Conservation (phyloP, 2,797 vertebrate species). For the Myripristis jacobus region DNA sequence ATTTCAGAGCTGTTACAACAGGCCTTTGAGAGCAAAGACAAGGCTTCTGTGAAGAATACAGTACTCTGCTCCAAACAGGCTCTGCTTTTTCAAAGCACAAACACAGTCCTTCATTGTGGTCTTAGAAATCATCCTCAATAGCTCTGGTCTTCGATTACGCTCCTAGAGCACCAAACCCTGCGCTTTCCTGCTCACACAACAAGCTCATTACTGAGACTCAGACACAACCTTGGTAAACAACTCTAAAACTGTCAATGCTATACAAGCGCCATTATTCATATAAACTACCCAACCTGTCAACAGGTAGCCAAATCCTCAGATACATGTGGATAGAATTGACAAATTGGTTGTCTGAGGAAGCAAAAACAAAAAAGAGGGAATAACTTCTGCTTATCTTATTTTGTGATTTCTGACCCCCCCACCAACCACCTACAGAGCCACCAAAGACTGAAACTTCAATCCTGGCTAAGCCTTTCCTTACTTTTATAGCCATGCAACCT, state of each 20-base stretch:
- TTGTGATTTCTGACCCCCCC: conserved; percentile 1
- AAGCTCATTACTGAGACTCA: conserved; percentile 56
- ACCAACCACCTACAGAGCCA: background rate
- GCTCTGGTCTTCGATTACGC: conserved; percentile 70
- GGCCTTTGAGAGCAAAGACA: conserved; percentile 55
- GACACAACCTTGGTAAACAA: conserved; percentile 51
- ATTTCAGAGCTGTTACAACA: conserved; percentile 53
- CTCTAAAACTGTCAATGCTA: conserved; percentile 32
- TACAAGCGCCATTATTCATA: conserved; percentile 57
- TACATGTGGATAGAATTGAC: conserved; percentile 14
- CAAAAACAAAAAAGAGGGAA: background rate
- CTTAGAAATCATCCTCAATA: conserved; percentile 71
- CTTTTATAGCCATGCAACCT: conserved; percentile 1
- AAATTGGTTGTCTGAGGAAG: conserved; percentile 11
- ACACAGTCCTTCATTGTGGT: conserved; percentile 74
- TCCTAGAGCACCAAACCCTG: conserved; percentile 60
- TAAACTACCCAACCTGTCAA: conserved; percentile 31
- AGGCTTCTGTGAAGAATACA: conserved; percentile 64
- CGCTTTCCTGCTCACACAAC: conserved; percentile 53
- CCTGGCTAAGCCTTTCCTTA: conserved; percentile 10
- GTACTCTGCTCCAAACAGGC: conserved; percentile 45
- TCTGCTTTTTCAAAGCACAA: conserved; percentile 54
- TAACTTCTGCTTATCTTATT: no score
- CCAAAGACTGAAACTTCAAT: conserved; percentile 12
- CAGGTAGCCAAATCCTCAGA: conserved; percentile 20